Evolutionary conservation across 30 jellyfish, hydroid and myxozoan genomes (phyloP), one percentile per base, ranked within the genome.

Genomic region (Morbakka virulenta): DNA sequence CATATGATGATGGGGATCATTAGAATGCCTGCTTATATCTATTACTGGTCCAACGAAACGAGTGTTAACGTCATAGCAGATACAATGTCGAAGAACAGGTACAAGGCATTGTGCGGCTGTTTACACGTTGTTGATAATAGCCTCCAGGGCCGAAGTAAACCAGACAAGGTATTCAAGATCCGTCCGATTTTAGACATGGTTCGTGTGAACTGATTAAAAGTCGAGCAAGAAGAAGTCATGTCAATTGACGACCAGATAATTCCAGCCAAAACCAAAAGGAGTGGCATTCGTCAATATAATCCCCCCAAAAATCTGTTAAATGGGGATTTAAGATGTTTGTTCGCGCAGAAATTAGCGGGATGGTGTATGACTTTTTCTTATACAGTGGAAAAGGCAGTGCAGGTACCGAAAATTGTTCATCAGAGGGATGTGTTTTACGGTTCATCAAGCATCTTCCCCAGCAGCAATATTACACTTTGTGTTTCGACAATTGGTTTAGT

Each of bases 321-420:
- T 72, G 95, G 86, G 95, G 92, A 50, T 83, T 83, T 35, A 73
- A 83, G 76, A 74, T 73, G 57, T 62, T 83, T 20, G 93, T 83
- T 6, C 47, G 95, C 32, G 87, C 85, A 1, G 95, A 91, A 28
- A 65, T 91, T 12, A 73, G 91, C 11, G 95, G 86, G 9, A 23
- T 84, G 21, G 50, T 57, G 80, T 62, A 69, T 29, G 79, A 63
- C 36, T 83, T 83, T 62, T 83, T 68, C 64, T 57, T 81, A 22
- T 81, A 69, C 67, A 72, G 87, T 47, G 88, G 93, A 28, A 81
- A n/a, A 26, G 34, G 25, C 6, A 4, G 25, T 6, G 30, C 47
- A 1, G 77, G 1, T 24, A 52, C 63, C 2, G 26, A 17, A 12
- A 4, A 11, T 12, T 3, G 74, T n/a, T 77, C 77, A 35, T 36